Evolutionary conservation across 2,797 vertebrate genomes (phyloP), one percentile per base, ranked within the genome.

Genomic region (Meriones psammophilus): DNA sequence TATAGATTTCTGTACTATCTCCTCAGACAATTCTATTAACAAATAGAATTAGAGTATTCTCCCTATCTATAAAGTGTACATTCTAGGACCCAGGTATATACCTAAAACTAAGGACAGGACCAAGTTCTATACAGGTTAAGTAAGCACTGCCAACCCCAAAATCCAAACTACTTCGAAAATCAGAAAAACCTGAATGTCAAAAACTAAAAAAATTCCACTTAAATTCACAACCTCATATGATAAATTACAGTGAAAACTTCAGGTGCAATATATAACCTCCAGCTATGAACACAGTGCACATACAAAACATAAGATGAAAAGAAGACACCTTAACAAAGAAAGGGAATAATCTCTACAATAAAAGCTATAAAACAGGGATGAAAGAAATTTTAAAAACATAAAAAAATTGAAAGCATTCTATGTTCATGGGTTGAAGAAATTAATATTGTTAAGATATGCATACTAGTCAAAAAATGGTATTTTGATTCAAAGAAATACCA

Each of bases 1-100:
- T 66, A 92, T 96, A 90, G 66, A 36, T 36, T 93, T 54, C 18
- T 69, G 50, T 71, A 88, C 30, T 54, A 69, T 22, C 50, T 73
- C 28, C n/a, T 15, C 13, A 68, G n/a, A 58, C 30, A 89, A 96
- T 87, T 1, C 18, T 26, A 58, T 54, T 50, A 50, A 50, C 50
- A 50, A 87, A 83, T 12, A 94, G 54, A 93, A 92, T 28, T 64
- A 62, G 30, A 84, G 5, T 5, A 73, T 28, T 36, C 58, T 46
- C 79, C 3, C 71, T 62, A 73, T 20, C 56, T 22, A 64, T 80
- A 84, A 39, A 18, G 69, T 46, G 2, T 92, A 64, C 50, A 12
- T 54, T 74, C 30, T 33, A 74, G 60, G 56, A 64, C 15, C 24
- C 22, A 26, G 33, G 42, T 50, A 36, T 30, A 64, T 30, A 58